Conservation (phyloP, 2,888 invertebrate genomes). For the Ormia ochracea region DNA sequence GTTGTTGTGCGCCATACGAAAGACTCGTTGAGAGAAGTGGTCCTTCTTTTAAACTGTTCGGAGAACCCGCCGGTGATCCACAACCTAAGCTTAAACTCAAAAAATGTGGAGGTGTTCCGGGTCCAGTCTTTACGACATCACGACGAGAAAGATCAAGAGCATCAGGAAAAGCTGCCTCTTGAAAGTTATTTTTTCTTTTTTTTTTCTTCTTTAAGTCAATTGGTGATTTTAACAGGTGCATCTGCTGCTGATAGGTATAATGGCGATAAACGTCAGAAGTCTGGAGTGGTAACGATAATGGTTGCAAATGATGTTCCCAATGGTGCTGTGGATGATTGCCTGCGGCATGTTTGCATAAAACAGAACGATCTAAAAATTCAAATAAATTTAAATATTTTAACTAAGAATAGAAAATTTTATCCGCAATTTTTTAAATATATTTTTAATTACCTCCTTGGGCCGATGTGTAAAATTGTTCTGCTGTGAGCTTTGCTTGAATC, state of each 20-base stretch:
- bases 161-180: conserved; percentile 61
- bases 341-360: conserved; percentile 57
- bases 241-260: conserved; percentile 72
- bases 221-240: conserved; percentile 59
- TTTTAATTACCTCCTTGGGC: no score
- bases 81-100: conserved; percentile 72
- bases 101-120: conserved; percentile 75
- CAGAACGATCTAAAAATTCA: conserved; percentile 66
- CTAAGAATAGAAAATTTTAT: no score
- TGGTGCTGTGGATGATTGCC: conserved; percentile 62
- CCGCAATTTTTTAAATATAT: no score
- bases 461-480: no score
- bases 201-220: no score
- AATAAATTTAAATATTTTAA: no score
- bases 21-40: conserved; percentile 20
- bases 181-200: conserved; percentile 18
- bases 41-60: conserved; percentile 51
- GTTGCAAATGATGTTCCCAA: conserved; percentile 59
- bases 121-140: conserved; percentile 72
- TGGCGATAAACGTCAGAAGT: conserved; percentile 71
- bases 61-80: conserved; percentile 70
- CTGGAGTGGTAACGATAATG: conserved; percentile 65
- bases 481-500: no score
- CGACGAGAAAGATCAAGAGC: conserved; percentile 76
- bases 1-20: conserved; percentile 42